Percentiles rank a stretch among this genome's conserved stretches.
phyloP scores from a whole-genome alignment of 2,888 invertebrate genomes.

The Hermaeophaga mercurialis region DNA sequence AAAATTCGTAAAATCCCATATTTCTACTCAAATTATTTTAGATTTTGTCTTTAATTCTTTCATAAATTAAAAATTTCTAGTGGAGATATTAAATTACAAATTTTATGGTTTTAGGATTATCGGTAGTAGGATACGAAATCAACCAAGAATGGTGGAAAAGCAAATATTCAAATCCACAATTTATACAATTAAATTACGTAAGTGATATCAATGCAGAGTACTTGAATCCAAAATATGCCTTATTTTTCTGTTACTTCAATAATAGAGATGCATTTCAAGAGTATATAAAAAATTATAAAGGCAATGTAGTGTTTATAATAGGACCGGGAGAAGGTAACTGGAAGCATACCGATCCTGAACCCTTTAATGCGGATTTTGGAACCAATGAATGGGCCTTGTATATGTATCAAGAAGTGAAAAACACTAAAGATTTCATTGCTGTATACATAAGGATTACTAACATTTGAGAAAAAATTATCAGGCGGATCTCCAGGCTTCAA shows the following conservation, averaged over 20 bases:
- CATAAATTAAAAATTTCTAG: too few relatives aligned
- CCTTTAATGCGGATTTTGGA: constrained; percentile 64
- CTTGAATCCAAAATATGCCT: constrained; percentile 59
- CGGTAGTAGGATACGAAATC: constrained; percentile 74
- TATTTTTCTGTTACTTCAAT: constrained; percentile 85
- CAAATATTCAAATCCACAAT: constrained; percentile 73
- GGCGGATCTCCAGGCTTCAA: too few relatives aligned
- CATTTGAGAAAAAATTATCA: too few relatives aligned
- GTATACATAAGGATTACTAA: constrained; percentile 57
- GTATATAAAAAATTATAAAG: constrained; percentile 68
- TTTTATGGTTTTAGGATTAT: constrained; percentile 40
- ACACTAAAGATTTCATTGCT: constrained; percentile 69
- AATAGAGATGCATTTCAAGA: constrained; percentile 69
- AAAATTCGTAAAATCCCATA: too few relatives aligned
- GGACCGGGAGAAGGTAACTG: constrained; percentile 70
- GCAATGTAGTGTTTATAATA: constrained; percentile 73
- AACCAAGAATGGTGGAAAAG: constrained; percentile 82
- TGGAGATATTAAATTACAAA: too few relatives aligned
- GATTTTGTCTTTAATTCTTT: too few relatives aligned
- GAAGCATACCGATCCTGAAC: constrained; percentile 73
- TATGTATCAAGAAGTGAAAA: constrained; percentile 64
- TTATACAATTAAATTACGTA: constrained; percentile 66
- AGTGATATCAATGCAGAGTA: constrained; percentile 46
- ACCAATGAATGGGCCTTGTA: constrained; percentile 62
- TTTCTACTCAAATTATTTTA: too few relatives aligned